A percentile compares a stretch with the other conserved stretches of the same genome.
Evolutionary conservation across 2,113 vertebrate genomes (phyloP).

Genomic region (Semnornis frantzii): DNA sequence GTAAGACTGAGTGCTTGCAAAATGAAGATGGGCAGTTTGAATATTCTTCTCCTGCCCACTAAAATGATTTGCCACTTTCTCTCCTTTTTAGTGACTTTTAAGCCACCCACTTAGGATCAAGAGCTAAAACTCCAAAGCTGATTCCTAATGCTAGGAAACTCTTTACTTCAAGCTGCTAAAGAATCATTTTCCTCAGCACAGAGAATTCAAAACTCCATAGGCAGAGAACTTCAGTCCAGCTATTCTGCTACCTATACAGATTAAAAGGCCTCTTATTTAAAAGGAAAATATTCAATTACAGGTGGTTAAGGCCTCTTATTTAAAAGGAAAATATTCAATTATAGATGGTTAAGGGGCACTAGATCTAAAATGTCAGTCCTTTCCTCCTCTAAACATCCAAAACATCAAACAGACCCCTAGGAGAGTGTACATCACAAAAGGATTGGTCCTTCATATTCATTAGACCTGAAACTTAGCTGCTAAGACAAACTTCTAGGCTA

Average conservation of each 20-base stretch:
- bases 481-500: background rate
- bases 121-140: background rate
- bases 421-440: background rate
- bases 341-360: background rate
- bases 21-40: background rate
- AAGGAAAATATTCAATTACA: background rate
- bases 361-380: background rate
- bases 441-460: background rate
- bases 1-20: background rate
- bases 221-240: background rate
- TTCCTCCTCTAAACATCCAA: background rate
- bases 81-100: background rate
- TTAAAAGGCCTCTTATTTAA: background rate
- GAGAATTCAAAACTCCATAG: background rate
- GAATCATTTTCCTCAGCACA: background rate
- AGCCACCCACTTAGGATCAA: background rate
- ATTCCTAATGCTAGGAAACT: background rate
- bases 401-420: constrained; percentile 4
- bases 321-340: background rate
- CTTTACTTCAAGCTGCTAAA: background rate
- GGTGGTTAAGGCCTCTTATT: background rate
- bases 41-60: background rate
- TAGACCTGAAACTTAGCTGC: background rate
- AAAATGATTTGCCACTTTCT: background rate
- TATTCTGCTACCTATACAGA: background rate